A percentile compares a stretch with the other conserved stretches of the same genome.
Evolutionary conservation across 2,113 vertebrate species (phyloP).

Genomic region (Suncus etruscus): DNA sequence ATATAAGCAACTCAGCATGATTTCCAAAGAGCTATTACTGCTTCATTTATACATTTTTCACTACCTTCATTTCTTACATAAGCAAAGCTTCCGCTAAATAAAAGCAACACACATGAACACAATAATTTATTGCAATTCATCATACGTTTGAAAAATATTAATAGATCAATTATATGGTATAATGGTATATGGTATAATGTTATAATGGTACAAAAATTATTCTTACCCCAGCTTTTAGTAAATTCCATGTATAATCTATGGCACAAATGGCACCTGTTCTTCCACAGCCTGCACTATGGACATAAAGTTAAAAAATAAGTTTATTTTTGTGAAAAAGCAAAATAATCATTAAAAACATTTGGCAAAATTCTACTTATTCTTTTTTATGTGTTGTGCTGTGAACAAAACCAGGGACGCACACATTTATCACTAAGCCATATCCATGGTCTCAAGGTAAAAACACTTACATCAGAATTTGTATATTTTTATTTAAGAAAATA

Average conservation of each 20-base stretch:
- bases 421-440: too few relatives aligned
- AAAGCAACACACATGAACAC: constrained; percentile 45
- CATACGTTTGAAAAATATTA: constrained; percentile 35
- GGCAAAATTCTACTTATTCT: constrained; percentile 11
- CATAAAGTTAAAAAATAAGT: constrained; percentile 74
- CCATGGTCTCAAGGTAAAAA: neutral
- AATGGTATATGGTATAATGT: too few relatives aligned
- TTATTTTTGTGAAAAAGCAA: constrained; percentile 59
- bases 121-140: constrained; percentile 27
- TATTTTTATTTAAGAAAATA: constrained; percentile 39
- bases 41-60: constrained; percentile 10
- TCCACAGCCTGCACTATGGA: constrained; percentile 97
- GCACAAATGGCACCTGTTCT: constrained; percentile 99
- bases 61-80: constrained; percentile 23
- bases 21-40: too few relatives aligned
- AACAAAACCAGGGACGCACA: neutral
- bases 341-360: constrained; percentile 16
- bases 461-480: neutral
- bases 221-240: constrained; percentile 98
- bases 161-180: neutral
- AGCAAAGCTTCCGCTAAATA: constrained; percentile 54
- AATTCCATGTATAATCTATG: constrained; percentile 99
- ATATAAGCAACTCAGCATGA: too few relatives aligned
- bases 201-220: constrained; percentile 64
- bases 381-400: too few relatives aligned